Percentiles rank a stretch among this genome's conserved stretches.
Conservation (phyloP, 2,888 invertebrate species). For the Pristionchus fissidentatus region DNA sequence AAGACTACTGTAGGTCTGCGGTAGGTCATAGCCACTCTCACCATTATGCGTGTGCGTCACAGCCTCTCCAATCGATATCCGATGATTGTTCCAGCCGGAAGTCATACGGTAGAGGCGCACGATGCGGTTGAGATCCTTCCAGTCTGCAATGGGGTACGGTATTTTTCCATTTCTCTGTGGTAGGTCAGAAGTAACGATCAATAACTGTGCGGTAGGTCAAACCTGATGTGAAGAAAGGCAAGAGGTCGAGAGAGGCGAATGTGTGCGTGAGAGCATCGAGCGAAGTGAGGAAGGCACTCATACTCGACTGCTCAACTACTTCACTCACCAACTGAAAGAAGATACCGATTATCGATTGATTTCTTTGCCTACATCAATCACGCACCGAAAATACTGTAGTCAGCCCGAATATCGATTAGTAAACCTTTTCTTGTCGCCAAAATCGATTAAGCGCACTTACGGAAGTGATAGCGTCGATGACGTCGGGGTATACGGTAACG, state of each 20-base stretch:
- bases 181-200: too few species aligned
- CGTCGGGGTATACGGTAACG: conserved; percentile 8
- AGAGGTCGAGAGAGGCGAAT: conserved; percentile 22
- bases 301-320: conserved; percentile 12
- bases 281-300: neutral
- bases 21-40: neutral
- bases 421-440: too few species aligned
- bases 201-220: neutral
- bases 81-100: conserved; percentile 19
- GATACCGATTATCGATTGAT: too few species aligned
- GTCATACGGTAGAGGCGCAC: conserved; percentile 30
- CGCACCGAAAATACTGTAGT: too few species aligned
- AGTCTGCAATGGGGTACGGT: neutral
- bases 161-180: neutral
- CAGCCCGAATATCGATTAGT: too few species aligned
- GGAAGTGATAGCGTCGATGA: neutral
- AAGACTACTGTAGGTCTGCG: too few species aligned
- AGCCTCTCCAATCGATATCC: conserved; percentile 5
- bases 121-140: conserved; percentile 26
- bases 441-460: neutral
- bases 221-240: conserved; percentile 41
- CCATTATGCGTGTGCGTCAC: conserved; percentile 25
- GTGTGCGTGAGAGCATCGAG: neutral
- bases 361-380: too few species aligned
- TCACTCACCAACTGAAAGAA: conserved; percentile 33